A percentile compares a stretch with the other conserved stretches of the same genome.
phyloP scores from a whole-genome alignment of 2,888 invertebrate species.

The Thymelicus sylvestris region DNA sequence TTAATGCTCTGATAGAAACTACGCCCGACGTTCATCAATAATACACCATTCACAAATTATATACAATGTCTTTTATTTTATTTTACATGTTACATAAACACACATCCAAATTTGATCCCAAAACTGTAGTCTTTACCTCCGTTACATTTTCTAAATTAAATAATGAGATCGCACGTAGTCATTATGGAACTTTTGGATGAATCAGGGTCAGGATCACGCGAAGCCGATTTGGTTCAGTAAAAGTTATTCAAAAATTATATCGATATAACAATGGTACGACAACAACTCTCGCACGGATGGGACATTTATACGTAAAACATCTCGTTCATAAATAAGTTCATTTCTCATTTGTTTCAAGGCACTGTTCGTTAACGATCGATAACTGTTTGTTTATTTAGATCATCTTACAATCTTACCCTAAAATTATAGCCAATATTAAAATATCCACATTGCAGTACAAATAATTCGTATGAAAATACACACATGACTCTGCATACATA shows the following conservation, averaged over 20 bases:
- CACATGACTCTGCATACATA: constrained; percentile 79
- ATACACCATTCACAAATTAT: constrained; percentile 77
- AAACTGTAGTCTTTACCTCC: constrained; percentile 84
- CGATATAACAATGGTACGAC: constrained; percentile 25
- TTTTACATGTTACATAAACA: constrained; percentile 81
- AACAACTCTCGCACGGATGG: constrained; percentile 25
- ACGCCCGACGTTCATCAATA: constrained; percentile 66
- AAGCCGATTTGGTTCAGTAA: constrained; percentile 8
- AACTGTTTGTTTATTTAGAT: constrained; percentile 72
- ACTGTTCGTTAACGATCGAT: constrained; percentile 79
- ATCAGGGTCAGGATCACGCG: constrained; percentile 54
- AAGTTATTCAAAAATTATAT: constrained; percentile 17
- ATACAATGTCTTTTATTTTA: constrained; percentile 75
- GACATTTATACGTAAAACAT: constrained; percentile 53
- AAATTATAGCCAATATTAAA: constrained; percentile 82
- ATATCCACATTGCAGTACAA: constrained; percentile 77
- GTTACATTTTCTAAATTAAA: constrained; percentile 83
- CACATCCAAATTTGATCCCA: constrained; percentile 84
- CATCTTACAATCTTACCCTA: constrained; percentile 74
- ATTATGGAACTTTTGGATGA: constrained; percentile 73
- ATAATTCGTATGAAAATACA: constrained; percentile 82
- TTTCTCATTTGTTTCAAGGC: constrained; percentile 76
- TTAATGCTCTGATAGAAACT: constrained; percentile 68
- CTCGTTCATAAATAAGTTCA: constrained; percentile 69
- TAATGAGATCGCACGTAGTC: constrained; percentile 84